phyloP scores from a whole-genome alignment of 2,797 vertebrate species.

The Bovichtus variegatus region DNA sequence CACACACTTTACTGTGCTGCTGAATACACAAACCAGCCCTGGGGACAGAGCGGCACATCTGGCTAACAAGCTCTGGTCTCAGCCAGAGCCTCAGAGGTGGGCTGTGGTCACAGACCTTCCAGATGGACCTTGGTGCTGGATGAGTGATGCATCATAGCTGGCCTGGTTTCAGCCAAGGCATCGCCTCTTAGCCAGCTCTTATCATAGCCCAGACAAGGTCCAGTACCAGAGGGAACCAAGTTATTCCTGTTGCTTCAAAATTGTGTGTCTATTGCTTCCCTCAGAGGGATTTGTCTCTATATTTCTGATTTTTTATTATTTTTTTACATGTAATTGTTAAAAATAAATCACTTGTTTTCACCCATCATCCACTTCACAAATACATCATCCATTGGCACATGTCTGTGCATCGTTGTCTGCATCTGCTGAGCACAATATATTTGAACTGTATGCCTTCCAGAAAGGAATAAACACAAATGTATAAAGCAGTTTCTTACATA shows the following conservation, averaged over 20 bases:
- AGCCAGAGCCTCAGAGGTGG: constrained; percentile 8
- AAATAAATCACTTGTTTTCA: not conserved
- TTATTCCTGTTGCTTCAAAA: constrained; percentile 10
- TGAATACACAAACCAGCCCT: constrained; percentile 15
- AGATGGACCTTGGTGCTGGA: constrained; percentile 37
- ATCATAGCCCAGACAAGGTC: constrained; percentile 7
- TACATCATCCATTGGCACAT: constrained; percentile 30
- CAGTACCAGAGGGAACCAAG: constrained; percentile 13
- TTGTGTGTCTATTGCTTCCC: not conserved
- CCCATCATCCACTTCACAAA: constrained; percentile 17
- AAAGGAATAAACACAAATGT: constrained; percentile 52
- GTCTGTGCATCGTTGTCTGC: constrained; percentile 9
- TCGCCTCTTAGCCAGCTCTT: constrained; percentile 1
- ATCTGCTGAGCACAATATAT: constrained; percentile 31
- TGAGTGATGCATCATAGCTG: constrained; percentile 27
- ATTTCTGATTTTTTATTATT: not conserved
- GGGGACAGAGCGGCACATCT: constrained; percentile 19
- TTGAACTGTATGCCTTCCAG: constrained; percentile 23
- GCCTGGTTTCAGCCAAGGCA: not conserved
- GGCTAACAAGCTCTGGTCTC: constrained; percentile 34
- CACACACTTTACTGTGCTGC: constrained; percentile 19
- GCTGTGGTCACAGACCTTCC: constrained; percentile 24
- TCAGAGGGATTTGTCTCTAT: constrained; percentile 13
- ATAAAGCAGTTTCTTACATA: constrained; percentile 56
- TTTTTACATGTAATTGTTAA: not conserved